Base-by-base conservation (phyloP, 1,140 invertebrate species). In the Probaryconus sp. region DNA sequence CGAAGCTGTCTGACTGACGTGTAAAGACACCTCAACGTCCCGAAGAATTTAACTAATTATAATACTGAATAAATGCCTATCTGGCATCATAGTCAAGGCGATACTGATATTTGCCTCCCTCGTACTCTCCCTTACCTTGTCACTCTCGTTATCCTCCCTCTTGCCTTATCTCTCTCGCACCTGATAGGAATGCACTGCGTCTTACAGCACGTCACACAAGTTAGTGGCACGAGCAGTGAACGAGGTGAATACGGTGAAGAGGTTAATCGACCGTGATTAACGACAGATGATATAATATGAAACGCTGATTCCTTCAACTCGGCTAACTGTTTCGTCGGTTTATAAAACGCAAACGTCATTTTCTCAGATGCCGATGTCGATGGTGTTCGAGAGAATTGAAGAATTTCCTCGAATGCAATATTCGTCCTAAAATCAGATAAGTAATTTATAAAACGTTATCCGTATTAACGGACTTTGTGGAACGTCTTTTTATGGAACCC, bases 31-130 rank as follows among this genome's bases (percentile, higher is more conserved):
- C 85, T 87, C 78, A 81, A 81, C 81, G 84, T 87, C 83, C 77
- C 83, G 84, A 87, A 88, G 85, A 88, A 87, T 88, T 87, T 87
- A 88, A 86, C 85, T 87, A 88, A 87, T 88, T 88, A 87, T 87
- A 87, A 87, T 87, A 87, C 83, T 83, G 82, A 85, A 87, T 88
- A 87, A 88, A 87, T 84, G 83, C 82, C 83, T 84, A 82, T 79
- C 81, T 83, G 79, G 81, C 80, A 85, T 82, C 79, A 83, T 85
- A 84, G 83, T 83, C 79, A 76, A 77, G 78, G 75, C 81, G 81
- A 85, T 84, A 83, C 83, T 82, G 81, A 85, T 86, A 83, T 78
- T 77, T 73, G 72, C 74, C 73, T 74, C 69, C 71, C 68, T 42
- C 60, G 58, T 47, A 64, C 61, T 77, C 28, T 18, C 21, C 28